Evolutionary conservation across 2,113 vertebrate genomes (phyloP).

Genomic region (Mesoclemmys tuberculata): DNA sequence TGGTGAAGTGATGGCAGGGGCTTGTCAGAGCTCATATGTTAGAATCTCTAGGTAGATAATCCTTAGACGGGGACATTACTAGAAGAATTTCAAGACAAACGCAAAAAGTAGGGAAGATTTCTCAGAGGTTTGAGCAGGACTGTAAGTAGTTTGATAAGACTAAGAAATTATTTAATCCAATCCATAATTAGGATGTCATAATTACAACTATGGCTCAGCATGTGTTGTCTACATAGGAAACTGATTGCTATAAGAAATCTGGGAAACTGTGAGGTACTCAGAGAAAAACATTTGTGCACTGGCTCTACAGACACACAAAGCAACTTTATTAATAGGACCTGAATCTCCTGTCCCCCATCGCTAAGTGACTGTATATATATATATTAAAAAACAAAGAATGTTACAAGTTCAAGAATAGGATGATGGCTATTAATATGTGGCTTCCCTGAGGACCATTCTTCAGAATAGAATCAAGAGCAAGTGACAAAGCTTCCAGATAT

Average conservation of each 20-base stretch:
- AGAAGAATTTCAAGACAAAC: neutral
- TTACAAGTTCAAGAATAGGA: neutral
- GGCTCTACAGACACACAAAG: neutral
- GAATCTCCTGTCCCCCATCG: neutral
- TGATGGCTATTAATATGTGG: neutral
- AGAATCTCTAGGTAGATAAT: neutral
- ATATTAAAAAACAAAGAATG: neutral
- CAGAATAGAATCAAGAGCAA: neutral
- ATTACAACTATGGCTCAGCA: neutral
- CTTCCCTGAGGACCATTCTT: neutral
- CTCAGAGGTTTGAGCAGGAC: neutral
- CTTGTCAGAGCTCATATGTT: neutral
- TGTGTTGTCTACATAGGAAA: neutral
- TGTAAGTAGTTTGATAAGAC: neutral
- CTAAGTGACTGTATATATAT: neutral
- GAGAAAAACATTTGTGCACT: neutral
- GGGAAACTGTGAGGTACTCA: neutral
- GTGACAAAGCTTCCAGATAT: neutral
- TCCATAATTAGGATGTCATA: neutral
- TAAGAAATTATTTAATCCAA: neutral
- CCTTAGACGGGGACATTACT: neutral
- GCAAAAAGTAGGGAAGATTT: neutral
- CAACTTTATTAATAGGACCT: neutral
- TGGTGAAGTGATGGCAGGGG: neutral
- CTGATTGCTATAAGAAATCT: neutral